Evolutionary conservation across 2,113 vertebrate species (phyloP).

Genomic region (Toxotes jaculatrix): DNA sequence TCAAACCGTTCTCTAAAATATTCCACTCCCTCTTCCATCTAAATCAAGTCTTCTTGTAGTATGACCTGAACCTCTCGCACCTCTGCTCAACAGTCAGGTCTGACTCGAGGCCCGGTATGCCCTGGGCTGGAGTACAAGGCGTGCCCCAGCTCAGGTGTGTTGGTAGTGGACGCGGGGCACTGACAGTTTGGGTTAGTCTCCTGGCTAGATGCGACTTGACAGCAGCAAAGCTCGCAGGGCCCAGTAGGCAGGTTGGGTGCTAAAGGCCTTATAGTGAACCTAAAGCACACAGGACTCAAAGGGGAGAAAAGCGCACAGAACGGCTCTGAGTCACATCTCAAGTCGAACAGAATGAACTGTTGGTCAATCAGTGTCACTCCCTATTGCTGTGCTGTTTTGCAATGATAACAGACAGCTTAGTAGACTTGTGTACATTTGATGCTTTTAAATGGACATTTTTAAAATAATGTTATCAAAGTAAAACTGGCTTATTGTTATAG

Average conservation of each 20-base stretch:
- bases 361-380: constrained; percentile 74
- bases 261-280: constrained; percentile 72
- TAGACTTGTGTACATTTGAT: constrained; percentile 15
- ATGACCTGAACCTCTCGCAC: constrained; percentile 58
- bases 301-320: constrained; percentile 51
- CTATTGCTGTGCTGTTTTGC: constrained; percentile 37
- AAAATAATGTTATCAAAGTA: background rate
- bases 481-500: background rate
- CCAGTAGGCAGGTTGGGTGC: constrained; percentile 72
- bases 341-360: constrained; percentile 70
- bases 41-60: constrained; percentile 47
- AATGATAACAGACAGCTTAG: constrained; percentile 51
- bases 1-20: constrained; percentile 23
- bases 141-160: constrained; percentile 82
- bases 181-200: constrained; percentile 81
- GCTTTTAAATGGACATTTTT: constrained; percentile 13
- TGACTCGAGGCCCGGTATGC: constrained; percentile 62
- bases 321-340: constrained; percentile 79
- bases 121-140: constrained; percentile 71
- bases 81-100: constrained; percentile 52
- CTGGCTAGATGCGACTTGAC: constrained; percentile 80
- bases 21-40: constrained; percentile 38
- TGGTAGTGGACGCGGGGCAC: constrained; percentile 70
- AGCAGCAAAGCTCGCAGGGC: constrained; percentile 75
- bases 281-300: constrained; percentile 63